Evolutionary conservation across 1,140 invertebrate species (phyloP).

Genomic region (Tachypleus tridentatus): DNA sequence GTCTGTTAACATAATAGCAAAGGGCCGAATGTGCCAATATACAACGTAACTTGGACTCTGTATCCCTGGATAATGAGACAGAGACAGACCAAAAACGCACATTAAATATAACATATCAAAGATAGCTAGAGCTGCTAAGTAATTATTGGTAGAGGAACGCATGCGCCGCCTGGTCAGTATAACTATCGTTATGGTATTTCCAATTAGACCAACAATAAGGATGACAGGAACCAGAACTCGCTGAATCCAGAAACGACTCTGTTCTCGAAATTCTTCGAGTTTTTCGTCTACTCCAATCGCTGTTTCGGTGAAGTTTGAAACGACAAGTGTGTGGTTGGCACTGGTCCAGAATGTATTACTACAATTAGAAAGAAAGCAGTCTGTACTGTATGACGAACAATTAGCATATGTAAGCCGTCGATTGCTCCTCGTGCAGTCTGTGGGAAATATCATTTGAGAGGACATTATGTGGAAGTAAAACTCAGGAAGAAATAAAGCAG

Average conservation of each 20-base stretch:
- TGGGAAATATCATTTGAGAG: no score
- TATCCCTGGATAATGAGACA: slow-evolving; percentile 45
- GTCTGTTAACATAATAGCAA: slow-evolving; percentile 48
- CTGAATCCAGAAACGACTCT: slow-evolving; percentile 46
- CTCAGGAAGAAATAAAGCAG: no score
- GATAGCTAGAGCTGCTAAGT: slow-evolving; percentile 56
- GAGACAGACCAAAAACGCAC: slow-evolving; percentile 50
- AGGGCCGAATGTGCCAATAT: slow-evolving; percentile 42
- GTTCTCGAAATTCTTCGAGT: slow-evolving; percentile 1
- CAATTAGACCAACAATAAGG: slow-evolving; percentile 51
- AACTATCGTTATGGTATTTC: slow-evolving; percentile 56
- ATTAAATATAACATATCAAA: slow-evolving; percentile 57
- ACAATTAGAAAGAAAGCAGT: no score
- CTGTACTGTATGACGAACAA: no score
- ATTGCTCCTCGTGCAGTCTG: no score
- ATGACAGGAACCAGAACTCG: slow-evolving; percentile 52
- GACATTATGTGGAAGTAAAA: no score
- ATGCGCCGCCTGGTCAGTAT: slow-evolving; percentile 58
- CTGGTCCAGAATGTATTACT: no score
- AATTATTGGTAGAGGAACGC: slow-evolving; percentile 58
- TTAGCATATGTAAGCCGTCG: no score
- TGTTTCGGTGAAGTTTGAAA: slow-evolving; percentile 1
- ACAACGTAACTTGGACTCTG: slow-evolving; percentile 35
- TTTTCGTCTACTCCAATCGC: background rate
- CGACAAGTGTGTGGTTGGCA: no score